Evolutionary conservation across 2,113 vertebrate species (phyloP).

Genomic region (Myiagra hebetior): DNA sequence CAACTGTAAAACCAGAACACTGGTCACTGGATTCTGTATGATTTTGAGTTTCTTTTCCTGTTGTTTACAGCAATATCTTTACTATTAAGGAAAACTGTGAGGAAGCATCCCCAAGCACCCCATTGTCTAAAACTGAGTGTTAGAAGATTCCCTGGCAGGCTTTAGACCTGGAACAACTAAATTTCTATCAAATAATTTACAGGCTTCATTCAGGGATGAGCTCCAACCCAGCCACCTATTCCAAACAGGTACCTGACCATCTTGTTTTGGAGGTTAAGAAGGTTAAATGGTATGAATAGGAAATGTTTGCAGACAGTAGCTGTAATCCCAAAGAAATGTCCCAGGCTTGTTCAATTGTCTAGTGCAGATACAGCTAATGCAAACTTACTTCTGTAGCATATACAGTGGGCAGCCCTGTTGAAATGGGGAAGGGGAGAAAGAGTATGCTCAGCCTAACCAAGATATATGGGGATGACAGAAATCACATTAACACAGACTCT

Average conservation of each 20-base stretch:
- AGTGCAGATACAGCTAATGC: not conserved
- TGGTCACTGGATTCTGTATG: not conserved
- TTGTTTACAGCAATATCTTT: not conserved
- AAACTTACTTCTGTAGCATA: not conserved
- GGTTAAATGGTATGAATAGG: not conserved
- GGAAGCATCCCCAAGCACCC: not conserved
- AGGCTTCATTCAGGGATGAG: not conserved
- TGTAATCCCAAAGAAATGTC: not conserved
- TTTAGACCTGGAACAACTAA: not conserved
- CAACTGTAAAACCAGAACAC: not conserved
- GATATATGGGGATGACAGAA: constrained; percentile 9
- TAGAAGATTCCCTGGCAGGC: not conserved
- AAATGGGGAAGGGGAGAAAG: not conserved
- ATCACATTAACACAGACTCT: not conserved
- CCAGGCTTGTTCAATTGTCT: not conserved
- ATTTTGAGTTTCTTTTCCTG: not conserved
- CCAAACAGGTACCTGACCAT: not conserved
- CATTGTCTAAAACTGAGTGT: not conserved
- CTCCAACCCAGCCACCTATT: not conserved
- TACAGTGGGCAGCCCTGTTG: not conserved
- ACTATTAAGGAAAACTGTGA: not conserved
- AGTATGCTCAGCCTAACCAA: not conserved
- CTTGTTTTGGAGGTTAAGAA: not conserved
- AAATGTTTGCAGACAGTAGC: not conserved
- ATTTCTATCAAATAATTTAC: not conserved